Percentiles rank a stretch among this genome's conserved stretches.
phyloP scores from a whole-genome alignment of 1,140 invertebrate species.

The Acyrthosiphon pisum region DNA sequence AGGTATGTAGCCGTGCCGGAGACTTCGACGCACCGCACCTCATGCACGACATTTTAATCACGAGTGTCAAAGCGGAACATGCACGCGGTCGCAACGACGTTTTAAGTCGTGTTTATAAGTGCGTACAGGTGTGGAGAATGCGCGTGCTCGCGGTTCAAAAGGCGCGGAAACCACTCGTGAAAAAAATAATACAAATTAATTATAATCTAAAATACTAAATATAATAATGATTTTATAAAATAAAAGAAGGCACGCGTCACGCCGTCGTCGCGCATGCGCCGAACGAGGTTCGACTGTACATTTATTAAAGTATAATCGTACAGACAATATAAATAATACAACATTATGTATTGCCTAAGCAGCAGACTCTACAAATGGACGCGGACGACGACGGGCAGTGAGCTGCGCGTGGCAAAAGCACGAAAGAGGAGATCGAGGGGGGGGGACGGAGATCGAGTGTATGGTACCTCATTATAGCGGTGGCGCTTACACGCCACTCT shows the following conservation, averaged over 20 bases:
- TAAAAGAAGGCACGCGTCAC: not conserved
- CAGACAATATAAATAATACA: not conserved
- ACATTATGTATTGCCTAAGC: not conserved
- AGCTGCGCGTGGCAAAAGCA: not conserved
- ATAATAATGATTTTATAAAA: not conserved
- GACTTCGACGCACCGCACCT: not conserved
- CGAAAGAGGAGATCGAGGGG: not conserved
- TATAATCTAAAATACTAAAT: not conserved
- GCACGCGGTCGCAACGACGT: not conserved
- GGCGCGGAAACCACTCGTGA: constrained; percentile 20
- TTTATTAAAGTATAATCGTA: not conserved
- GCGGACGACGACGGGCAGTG: not conserved
- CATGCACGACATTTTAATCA: constrained; percentile 26
- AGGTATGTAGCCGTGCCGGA: not conserved
- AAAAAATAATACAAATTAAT: not conserved
- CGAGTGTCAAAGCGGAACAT: constrained; percentile 43
- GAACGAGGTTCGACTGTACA: constrained; percentile 10
- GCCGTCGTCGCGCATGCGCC: constrained; percentile 22
- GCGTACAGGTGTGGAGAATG: not conserved
- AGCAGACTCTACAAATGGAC: not conserved
- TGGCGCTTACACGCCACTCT: not conserved
- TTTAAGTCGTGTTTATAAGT: not conserved
- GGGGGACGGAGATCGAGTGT: not conserved
- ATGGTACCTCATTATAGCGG: not conserved
- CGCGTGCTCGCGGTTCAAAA: not conserved